Base-by-base conservation (phyloP, 2,888 invertebrate species). In the Archaeoteleia sp. region DNA sequence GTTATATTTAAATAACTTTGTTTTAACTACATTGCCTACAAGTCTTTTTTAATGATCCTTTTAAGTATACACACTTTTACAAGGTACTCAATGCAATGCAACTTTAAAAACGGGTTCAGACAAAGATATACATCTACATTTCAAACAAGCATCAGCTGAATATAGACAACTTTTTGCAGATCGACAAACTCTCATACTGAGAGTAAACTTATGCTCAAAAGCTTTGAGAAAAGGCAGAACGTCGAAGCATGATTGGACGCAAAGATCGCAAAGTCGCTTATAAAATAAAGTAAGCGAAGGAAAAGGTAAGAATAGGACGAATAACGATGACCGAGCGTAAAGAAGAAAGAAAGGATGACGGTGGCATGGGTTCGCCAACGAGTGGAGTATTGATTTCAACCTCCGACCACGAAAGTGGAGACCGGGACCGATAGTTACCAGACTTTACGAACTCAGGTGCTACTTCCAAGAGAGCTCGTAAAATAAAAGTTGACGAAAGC, bases 381-480 rank as follows among this genome's bases (percentile, higher is more conserved):
- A 61, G 67, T 55, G 48, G 65, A 71, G 70, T 71, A 71, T 71
- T 71, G 70, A 71, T 67, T 71, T 63, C 79, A 78, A 77, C 75
- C 77, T 75, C 74, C 74, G 71, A 75, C 73, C 75, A 73, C 70
- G 72, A 77, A 79, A 73, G 74, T 74, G 72, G 74, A 71, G 70
- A 74, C 70, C 73, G 65, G 67, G 69, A 71, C 73, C 67, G 75
- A 71, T 75, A 76, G 71, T 74, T 72, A 65, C 71, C 53, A 74
- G 74, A 78, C 74, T 75, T 75, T 67, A 72, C 70, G 66, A 74
- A 74, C 73, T 74, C 74, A 75, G 75, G 75, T 75, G 73, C 48
- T 62, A 53, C 46, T 60, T 20, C 51, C 35, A 43, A 39, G 37
- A 37, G 42, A 57, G 48, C 29, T 48, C 55, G 46, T 70, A 67